Base-by-base conservation (phyloP, 2,888 invertebrate genomes). In the Eugnorisma glareosa region DNA sequence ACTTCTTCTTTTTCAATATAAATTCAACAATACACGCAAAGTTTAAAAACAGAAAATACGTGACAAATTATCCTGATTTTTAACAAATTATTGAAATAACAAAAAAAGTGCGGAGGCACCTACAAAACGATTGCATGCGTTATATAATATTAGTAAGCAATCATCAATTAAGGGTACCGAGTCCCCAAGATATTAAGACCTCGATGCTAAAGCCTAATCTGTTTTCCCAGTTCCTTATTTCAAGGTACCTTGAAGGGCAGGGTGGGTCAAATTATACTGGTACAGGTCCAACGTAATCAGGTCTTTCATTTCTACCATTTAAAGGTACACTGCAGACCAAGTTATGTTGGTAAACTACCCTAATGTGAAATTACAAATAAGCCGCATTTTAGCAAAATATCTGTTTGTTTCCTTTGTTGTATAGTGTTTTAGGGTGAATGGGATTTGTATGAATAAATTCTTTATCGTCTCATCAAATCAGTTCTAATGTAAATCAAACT, bases 401-500 rank as follows among this genome's bases (percentile, higher is more conserved):
- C 90, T 91, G 90, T 91, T 92, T 92, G 91, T 91, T 89, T 86
- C 51, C 88, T 89, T 92, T 91, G 89, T 91, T 91, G 79, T 70
- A 76, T 1, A 85, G 88, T 90, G 88, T 91, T 88, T 86, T 87
- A 88, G 86, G 90, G 91, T 74, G 73, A 83, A 89, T 88, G 86
- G 84, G 85, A 86, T 89, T 83, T 63, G 40, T 74, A 75, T 86
- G 77, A 82, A 88, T 87, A 82, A 69, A 88, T 83, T 79, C 80
- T 81, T 80, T 88, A 84, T 88, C 81, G 31, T 88, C 88, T 84
- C 88, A 90, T 89, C 89, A 90, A 91, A 90, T 90, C 85, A 81
- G 83, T 84, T 89, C 40, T 48, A 13, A 84, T 84, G 48, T 63
- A 57, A 75, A 87, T 86, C 59, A 77, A 75, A 84, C 83, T 71